Percentiles rank a stretch among this genome's conserved stretches.
phyloP scores from a whole-genome alignment of 2,888 invertebrate species.

The Pinctada fucata region DNA sequence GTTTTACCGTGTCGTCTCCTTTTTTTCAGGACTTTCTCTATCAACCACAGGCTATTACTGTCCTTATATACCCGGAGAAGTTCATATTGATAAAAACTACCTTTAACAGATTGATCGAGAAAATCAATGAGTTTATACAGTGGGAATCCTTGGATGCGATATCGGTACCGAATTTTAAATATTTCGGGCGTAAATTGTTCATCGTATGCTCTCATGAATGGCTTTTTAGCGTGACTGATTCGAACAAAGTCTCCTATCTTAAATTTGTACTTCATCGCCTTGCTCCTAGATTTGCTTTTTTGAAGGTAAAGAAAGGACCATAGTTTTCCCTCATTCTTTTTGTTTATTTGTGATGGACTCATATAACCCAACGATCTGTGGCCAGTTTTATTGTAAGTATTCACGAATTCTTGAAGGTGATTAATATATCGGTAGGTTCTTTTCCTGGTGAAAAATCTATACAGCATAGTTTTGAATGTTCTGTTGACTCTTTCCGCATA shows the following conservation, averaged over 20 bases:
- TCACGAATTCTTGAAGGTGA: slow-evolving; percentile 16
- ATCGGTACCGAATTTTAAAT: slow-evolving; percentile 6
- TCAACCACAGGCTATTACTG: no score
- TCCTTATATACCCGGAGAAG: no score
- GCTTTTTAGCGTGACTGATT: neutral
- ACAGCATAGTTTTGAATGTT: slow-evolving; percentile 24
- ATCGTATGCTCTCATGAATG: slow-evolving; percentile 6
- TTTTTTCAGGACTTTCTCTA: slow-evolving; percentile 24
- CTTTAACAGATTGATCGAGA: neutral
- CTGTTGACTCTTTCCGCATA: slow-evolving; percentile 27
- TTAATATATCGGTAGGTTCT: slow-evolving; percentile 8
- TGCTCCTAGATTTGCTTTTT: no score
- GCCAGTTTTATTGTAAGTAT: slow-evolving; percentile 23
- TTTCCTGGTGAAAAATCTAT: slow-evolving; percentile 20
- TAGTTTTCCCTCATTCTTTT: slow-evolving; percentile 23
- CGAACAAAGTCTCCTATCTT: slow-evolving; percentile 11
- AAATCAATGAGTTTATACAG: slow-evolving; percentile 25
- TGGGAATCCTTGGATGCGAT: slow-evolving; percentile 10
- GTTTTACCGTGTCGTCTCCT: no score
- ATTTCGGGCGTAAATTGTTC: slow-evolving; percentile 13
- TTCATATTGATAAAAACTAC: slow-evolving; percentile 23
- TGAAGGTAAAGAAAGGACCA: no score
- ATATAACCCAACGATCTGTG: slow-evolving; percentile 22
- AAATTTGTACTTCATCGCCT: no score
- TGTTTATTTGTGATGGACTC: slow-evolving; percentile 13